Evolutionary conservation across 1,140 invertebrate species (phyloP).

Genomic region (Halictus rubicundus): DNA sequence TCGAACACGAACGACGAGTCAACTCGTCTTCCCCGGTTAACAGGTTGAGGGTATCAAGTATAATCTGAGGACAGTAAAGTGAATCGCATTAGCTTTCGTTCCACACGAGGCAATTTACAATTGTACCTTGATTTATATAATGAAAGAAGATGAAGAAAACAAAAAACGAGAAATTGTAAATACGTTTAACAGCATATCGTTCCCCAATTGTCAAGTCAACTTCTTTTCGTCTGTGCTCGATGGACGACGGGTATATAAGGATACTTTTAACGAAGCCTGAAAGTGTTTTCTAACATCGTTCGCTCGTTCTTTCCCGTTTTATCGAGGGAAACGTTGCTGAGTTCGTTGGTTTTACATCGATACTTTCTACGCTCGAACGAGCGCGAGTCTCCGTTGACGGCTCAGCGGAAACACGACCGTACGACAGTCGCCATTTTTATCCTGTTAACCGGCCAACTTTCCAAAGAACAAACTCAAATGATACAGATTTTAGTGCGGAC

Average conservation of each 20-base stretch:
- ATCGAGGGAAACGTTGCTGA: constrained; percentile 39
- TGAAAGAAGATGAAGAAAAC: constrained; percentile 16
- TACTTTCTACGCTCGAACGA: background rate
- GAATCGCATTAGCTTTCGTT: constrained; percentile 49
- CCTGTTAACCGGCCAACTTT: too few species aligned
- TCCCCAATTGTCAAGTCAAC: constrained; percentile 55
- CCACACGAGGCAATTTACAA: constrained; percentile 42
- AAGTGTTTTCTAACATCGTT: constrained; percentile 32
- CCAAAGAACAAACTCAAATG: too few species aligned
- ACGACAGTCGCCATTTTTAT: background rate
- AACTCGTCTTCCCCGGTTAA: too few species aligned
- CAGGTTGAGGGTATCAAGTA: background rate
- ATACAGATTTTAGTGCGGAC: too few species aligned
- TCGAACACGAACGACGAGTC: too few species aligned
- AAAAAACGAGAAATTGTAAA: constrained; percentile 49
- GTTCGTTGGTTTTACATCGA: constrained; percentile 30
- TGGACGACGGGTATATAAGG: background rate
- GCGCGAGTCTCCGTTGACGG: background rate
- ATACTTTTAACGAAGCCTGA: constrained; percentile 36
- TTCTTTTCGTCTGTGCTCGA: constrained; percentile 19
- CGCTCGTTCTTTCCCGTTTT: constrained; percentile 16
- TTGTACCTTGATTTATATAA: constrained; percentile 60
- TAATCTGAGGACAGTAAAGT: constrained; percentile 11
- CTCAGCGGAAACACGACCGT: background rate
- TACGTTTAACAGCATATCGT: constrained; percentile 54